Conservation (phyloP, 2,797 vertebrate genomes). For the Uromys caudimaculatus region DNA sequence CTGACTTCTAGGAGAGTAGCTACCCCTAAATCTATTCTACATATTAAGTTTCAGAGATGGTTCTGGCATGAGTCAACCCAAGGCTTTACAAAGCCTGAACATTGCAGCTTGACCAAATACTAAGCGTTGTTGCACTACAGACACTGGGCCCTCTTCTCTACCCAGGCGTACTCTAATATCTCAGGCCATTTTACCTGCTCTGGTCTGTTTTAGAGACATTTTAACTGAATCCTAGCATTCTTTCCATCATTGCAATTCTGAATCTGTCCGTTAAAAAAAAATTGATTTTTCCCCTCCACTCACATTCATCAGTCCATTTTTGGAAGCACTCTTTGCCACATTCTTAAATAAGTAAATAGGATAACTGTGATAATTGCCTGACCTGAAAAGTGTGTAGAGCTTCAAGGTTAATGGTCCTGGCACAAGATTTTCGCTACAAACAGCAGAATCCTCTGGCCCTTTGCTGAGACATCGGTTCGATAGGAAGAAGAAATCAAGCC, state of each 20-base stretch:
- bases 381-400: slow-evolving; percentile 68
- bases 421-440: slow-evolving; percentile 73
- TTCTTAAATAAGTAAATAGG: slow-evolving; percentile 78
- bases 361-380: slow-evolving; percentile 73
- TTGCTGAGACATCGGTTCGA: slow-evolving; percentile 74
- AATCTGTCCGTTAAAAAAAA: slow-evolving; percentile 58
- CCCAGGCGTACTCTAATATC: neutral
- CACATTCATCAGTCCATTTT: slow-evolving; percentile 66
- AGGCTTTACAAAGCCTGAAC: slow-evolving; percentile 19
- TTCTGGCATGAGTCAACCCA: neutral
- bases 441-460: slow-evolving; percentile 76
- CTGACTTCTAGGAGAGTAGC: neutral
- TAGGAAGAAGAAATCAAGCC: slow-evolving; percentile 71
- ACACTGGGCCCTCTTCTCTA: neutral
- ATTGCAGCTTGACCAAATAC: neutral
- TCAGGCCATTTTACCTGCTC: slow-evolving; percentile 35
- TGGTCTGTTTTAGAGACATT: slow-evolving; percentile 38
- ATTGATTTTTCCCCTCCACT: slow-evolving; percentile 43
- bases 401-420: slow-evolving; percentile 72
- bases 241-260: slow-evolving; percentile 59
- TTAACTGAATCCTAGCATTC: slow-evolving; percentile 53
- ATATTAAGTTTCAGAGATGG: slow-evolving; percentile 15
- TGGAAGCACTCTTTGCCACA: slow-evolving; percentile 38
- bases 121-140: neutral
- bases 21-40: neutral